phyloP scores from a whole-genome alignment of 2,797 vertebrate species.

The Fringilla coelebs region DNA sequence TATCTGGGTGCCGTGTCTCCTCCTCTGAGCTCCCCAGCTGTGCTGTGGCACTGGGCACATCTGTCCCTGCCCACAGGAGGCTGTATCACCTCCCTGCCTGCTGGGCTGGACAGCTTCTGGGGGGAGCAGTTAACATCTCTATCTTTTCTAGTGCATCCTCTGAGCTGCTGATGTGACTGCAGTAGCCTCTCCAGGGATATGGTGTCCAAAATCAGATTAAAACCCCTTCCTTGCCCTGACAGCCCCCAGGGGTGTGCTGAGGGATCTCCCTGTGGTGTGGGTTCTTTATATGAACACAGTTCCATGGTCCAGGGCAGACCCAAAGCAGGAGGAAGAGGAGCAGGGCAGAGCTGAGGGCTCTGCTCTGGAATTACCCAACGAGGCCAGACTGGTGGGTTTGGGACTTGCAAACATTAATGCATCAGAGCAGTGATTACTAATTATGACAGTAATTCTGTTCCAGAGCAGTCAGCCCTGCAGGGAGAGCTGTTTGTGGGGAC shows the following conservation, averaged over 20 bases:
- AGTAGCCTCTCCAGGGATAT: not conserved
- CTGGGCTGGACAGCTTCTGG: not conserved
- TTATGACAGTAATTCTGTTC: not conserved
- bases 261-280: not conserved
- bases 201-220: not conserved
- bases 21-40: not conserved
- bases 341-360: not conserved
- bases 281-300: rapidly evolving
- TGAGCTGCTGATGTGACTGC: not conserved
- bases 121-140: not conserved
- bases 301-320: not conserved
- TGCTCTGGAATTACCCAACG: not conserved
- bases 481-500: not conserved
- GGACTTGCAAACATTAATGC: not conserved
- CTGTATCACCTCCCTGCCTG: not conserved
- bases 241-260: not conserved
- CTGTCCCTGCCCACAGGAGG: not conserved
- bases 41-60: not conserved
- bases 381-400: not conserved
- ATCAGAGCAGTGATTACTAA: not conserved
- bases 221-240: not conserved
- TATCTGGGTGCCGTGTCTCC: not conserved
- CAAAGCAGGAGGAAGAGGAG: not conserved
- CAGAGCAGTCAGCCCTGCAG: not conserved
- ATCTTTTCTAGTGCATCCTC: not conserved